These are phyloP conservation scores for Cossypha niveicapilla DNA, from an alignment of 2,797 vertebrate genomes.

Conservation along the genomic window DNA sequence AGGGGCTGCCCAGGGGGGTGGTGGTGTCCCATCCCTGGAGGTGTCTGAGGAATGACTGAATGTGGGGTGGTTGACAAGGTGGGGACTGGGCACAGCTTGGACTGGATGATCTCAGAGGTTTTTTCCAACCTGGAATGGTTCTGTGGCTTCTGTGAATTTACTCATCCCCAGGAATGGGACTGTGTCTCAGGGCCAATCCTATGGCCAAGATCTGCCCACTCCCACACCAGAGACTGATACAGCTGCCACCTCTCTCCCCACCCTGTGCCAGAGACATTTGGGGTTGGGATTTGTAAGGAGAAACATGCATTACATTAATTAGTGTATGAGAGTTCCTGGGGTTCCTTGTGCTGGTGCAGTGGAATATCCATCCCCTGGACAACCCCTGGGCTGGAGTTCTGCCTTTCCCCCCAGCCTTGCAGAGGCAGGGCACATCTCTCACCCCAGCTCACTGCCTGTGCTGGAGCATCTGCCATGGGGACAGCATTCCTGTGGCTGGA, in stretches of 20 bases:
- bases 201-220: neutral
- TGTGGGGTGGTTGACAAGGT: accelerated
- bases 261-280: accelerated
- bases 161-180: accelerated
- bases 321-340: neutral
- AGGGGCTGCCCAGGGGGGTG: neutral
- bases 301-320: accelerated
- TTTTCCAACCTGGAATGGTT: neutral
- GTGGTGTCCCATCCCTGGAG: neutral
- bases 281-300: neutral
- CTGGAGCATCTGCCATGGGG: neutral
- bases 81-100: neutral
- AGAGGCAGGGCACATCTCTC: neutral
- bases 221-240: accelerated
- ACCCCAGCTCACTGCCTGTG: neutral
- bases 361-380: neutral
- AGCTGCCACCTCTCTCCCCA: neutral
- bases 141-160: neutral
- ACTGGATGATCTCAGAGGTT: neutral
- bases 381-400: neutral
- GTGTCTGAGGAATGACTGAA: neutral
- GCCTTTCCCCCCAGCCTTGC: neutral
- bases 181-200: neutral
- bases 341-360: accelerated
- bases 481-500: neutral